Conservation (phyloP, 2,888 invertebrate genomes). For the Gastracanthus pulcherrimus region DNA sequence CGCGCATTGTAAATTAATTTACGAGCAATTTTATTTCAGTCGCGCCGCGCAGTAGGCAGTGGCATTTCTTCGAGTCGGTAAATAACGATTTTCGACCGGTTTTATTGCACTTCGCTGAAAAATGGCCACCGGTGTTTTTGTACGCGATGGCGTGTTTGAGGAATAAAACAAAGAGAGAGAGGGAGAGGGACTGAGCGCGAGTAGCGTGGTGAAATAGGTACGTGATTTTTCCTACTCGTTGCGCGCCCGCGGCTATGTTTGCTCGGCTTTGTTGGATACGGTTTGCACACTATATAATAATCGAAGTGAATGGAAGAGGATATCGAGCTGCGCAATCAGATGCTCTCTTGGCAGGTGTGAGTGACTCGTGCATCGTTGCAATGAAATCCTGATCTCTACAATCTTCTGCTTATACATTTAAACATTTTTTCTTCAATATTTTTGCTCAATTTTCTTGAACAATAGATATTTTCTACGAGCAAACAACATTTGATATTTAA, state of each 20-base stretch:
- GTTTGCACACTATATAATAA: background rate
- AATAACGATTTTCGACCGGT: background rate
- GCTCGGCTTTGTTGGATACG: background rate
- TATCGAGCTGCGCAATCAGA: conserved; percentile 19
- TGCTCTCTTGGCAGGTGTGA: background rate
- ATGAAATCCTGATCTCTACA: background rate
- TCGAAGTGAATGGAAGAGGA: background rate
- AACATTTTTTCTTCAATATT: background rate
- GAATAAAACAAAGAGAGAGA: background rate
- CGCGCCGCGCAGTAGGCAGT: background rate
- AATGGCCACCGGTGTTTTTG: background rate
- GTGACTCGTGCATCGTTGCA: background rate
- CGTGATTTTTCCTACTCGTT: background rate
- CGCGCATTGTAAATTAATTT: background rate
- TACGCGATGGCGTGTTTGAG: too few relatives aligned
- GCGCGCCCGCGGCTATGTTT: background rate
- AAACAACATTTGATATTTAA: too few relatives aligned
- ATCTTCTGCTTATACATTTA: background rate
- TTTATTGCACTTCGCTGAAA: background rate
- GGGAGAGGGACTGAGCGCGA: background rate
- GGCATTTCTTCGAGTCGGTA: background rate
- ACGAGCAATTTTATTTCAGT: background rate
- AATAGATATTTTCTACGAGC: too few relatives aligned
- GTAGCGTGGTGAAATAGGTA: background rate
- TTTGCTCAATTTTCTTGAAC: too few relatives aligned